phyloP scores from a whole-genome alignment of 2,888 invertebrate species.

The Heliconius ethilla region DNA sequence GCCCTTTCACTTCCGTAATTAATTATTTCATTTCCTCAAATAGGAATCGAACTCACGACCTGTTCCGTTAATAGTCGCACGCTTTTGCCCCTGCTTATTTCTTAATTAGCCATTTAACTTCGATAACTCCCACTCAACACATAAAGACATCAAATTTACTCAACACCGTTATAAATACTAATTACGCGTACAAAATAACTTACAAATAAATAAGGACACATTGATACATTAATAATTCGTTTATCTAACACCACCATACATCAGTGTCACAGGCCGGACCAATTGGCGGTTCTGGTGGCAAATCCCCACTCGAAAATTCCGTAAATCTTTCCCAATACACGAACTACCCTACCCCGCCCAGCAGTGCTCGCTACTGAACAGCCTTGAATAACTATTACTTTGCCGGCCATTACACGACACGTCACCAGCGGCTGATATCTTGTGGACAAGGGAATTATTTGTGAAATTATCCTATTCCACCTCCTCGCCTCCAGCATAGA shows the following conservation, averaged over 20 bases:
- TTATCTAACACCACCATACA: constrained; percentile 64
- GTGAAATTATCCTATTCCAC: constrained; percentile 72
- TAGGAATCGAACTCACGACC: too few species aligned
- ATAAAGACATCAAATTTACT: constrained; percentile 45
- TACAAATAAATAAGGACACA: constrained; percentile 32
- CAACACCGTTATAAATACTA: constrained; percentile 53
- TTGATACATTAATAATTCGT: constrained; percentile 56
- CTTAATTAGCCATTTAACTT: constrained; percentile 21
- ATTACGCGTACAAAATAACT: constrained; percentile 44
- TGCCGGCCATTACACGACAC: constrained; percentile 64
- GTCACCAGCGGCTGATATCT: constrained; percentile 73
- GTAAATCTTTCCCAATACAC: constrained; percentile 62
- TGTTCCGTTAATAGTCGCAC: too few species aligned
- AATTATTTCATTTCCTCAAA: too few species aligned
- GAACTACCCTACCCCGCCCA: constrained; percentile 67
- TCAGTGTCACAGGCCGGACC: constrained; percentile 76
- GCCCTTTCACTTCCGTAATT: too few species aligned
- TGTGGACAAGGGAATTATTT: constrained; percentile 75
- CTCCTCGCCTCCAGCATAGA: constrained; percentile 59
- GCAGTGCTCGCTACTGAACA: constrained; percentile 73
- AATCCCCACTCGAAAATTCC: constrained; percentile 73
- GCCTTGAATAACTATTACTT: constrained; percentile 73
- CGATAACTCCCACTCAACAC: constrained; percentile 19
- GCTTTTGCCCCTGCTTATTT: not conserved
- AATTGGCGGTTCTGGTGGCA: constrained; percentile 71